Evolutionary conservation across 2,113 vertebrate species (phyloP).

Genomic region (Manacus vitellinus): DNA sequence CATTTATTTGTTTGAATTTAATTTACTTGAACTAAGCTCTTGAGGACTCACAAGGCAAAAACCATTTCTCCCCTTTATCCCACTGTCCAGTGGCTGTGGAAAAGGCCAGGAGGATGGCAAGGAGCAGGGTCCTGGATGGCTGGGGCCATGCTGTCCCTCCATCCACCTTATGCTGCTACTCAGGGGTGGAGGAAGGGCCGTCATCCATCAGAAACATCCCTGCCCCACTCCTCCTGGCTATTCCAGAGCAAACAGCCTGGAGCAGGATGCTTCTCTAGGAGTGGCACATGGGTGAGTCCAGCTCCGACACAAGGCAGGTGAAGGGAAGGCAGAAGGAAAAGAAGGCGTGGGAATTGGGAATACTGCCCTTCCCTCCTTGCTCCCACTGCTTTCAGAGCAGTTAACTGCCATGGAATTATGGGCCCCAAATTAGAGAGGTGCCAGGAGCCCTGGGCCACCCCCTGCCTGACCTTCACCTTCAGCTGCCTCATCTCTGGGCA

Average conservation of each 20-base stretch:
- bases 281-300: not conserved
- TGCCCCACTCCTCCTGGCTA: not conserved
- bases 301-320: fast-evolving
- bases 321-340: not conserved
- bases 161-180: not conserved
- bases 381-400: not conserved
- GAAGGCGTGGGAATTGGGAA: not conserved
- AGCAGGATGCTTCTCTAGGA: not conserved
- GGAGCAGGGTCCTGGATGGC: not conserved
- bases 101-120: fast-evolving
- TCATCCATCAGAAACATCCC: fast-evolving
- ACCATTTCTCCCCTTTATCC: not conserved
- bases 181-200: not conserved
- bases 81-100: fast-evolving
- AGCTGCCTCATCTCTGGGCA: not conserved
- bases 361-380: not conserved
- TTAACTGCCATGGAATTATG: not conserved
- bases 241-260: not conserved
- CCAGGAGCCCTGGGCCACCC: not conserved
- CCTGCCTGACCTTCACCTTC: not conserved
- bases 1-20: not conserved
- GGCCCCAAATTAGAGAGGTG: not conserved
- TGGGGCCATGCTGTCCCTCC: fast-evolving
- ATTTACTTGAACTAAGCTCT: not conserved
- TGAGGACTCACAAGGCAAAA: not conserved